phyloP scores from a whole-genome alignment of 2,888 invertebrate species.

The Griposia aprilina region DNA sequence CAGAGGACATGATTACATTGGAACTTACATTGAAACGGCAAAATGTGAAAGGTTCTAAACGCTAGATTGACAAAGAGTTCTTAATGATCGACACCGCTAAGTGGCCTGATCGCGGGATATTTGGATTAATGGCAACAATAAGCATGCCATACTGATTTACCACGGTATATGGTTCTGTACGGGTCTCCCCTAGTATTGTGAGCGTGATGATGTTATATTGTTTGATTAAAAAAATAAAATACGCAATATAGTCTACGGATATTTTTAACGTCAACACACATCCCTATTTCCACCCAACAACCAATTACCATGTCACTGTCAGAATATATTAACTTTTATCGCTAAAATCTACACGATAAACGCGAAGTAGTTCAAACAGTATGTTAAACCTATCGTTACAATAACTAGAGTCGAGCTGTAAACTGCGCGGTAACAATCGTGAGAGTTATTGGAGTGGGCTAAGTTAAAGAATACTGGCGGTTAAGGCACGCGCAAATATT shows the following conservation, averaged over 20 bases:
- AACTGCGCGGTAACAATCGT: constrained; percentile 70
- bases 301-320: constrained; percentile 54
- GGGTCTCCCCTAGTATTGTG: background rate
- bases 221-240: too few species aligned
- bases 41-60: too few species aligned
- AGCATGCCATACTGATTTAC: background rate
- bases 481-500: background rate
- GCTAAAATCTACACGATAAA: constrained; percentile 46
- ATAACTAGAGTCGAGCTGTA: constrained; percentile 58
- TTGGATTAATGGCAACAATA: too few species aligned
- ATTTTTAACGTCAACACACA: constrained; percentile 13
- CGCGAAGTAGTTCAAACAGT: constrained; percentile 55
- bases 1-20: too few species aligned
- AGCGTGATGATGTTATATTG: background rate
- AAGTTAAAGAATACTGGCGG: constrained; percentile 41
- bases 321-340: constrained; percentile 51
- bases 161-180: too few species aligned
- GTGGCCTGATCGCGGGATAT: too few species aligned
- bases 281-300: background rate
- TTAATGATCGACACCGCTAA: too few species aligned
- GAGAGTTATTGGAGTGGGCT: constrained; percentile 60
- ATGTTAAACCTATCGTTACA: constrained; percentile 53
- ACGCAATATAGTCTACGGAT: background rate
- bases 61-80: too few species aligned
- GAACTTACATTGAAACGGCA: too few species aligned